Evolutionary conservation across 92 coral and sea anemone species (phyloP).

Genomic region (Isaurus tuberculatus): DNA sequence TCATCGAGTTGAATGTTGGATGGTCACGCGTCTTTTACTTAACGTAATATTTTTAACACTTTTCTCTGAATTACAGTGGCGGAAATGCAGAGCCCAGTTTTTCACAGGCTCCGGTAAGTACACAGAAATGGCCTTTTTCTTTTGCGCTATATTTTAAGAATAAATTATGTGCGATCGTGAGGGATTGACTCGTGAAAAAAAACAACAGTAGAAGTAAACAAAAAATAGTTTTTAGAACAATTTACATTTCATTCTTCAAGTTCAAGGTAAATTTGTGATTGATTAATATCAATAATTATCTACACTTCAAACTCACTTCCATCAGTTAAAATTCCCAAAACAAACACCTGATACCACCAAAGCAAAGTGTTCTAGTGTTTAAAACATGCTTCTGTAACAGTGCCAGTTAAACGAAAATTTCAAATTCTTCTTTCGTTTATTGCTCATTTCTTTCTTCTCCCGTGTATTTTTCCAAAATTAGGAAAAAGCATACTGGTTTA

Average conservation of each 20-base stretch:
- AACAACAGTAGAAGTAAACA: background rate
- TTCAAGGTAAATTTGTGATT: background rate
- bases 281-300: background rate
- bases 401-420: too few relatives aligned
- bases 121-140: background rate
- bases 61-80: conserved; percentile 26
- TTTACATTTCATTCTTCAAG: background rate
- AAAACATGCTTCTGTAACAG: too few relatives aligned
- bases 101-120: conserved; percentile 1
- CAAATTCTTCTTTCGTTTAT: too few relatives aligned
- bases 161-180: background rate
- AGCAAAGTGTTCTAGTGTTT: too few relatives aligned
- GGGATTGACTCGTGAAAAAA: background rate
- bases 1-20: too few relatives aligned
- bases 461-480: too few relatives aligned
- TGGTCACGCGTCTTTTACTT: background rate
- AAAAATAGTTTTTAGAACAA: background rate
- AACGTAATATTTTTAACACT: background rate
- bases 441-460: too few relatives aligned
- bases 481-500: too few relatives aligned
- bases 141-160: background rate
- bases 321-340: background rate
- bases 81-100: conserved; percentile 32
- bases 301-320: background rate
- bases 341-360: background rate